Evolutionary conservation across 2,797 vertebrate species (phyloP).

Genomic region (Gouania willdenowi): DNA sequence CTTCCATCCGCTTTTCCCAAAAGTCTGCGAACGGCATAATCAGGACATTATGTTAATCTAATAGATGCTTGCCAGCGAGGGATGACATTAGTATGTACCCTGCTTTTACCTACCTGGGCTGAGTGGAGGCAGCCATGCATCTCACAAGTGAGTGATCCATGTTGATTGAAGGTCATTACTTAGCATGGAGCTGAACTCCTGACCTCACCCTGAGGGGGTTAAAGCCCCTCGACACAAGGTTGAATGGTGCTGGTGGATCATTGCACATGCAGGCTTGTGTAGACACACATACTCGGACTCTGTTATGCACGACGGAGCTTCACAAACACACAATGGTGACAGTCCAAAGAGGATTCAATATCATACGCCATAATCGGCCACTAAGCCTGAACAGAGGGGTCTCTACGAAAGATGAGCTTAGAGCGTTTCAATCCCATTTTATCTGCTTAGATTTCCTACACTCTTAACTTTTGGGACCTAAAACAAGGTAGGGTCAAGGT

Average conservation of each 20-base stretch:
- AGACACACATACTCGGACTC: constrained; percentile 4
- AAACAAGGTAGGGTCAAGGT: constrained; percentile 40
- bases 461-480: constrained; percentile 55
- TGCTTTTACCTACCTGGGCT: constrained; percentile 36
- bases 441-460: constrained; percentile 61
- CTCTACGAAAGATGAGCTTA: constrained; percentile 54
- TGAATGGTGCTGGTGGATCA: constrained; percentile 9
- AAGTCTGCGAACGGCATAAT: constrained; percentile 46
- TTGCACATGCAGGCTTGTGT: constrained; percentile 14
- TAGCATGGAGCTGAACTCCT: constrained; percentile 60
- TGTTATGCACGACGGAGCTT: constrained; percentile 27
- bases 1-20: constrained; percentile 15
- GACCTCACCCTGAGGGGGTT: constrained; percentile 41
- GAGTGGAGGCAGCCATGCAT: constrained; percentile 43
- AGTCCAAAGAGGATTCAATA: constrained; percentile 69
- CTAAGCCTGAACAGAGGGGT: constrained; percentile 56
- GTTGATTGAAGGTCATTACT: constrained; percentile 65
- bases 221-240: constrained; percentile 37
- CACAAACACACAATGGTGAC: constrained; percentile 38
- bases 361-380: constrained; percentile 67
- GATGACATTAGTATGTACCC: constrained; percentile 23
- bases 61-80: constrained; percentile 30
- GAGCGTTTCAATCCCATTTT: constrained; percentile 51
- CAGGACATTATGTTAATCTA: constrained; percentile 66
- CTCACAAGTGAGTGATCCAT: constrained; percentile 52